phyloP scores from a whole-genome alignment of 2,113 vertebrate species.

The Rhombomys opimus region DNA sequence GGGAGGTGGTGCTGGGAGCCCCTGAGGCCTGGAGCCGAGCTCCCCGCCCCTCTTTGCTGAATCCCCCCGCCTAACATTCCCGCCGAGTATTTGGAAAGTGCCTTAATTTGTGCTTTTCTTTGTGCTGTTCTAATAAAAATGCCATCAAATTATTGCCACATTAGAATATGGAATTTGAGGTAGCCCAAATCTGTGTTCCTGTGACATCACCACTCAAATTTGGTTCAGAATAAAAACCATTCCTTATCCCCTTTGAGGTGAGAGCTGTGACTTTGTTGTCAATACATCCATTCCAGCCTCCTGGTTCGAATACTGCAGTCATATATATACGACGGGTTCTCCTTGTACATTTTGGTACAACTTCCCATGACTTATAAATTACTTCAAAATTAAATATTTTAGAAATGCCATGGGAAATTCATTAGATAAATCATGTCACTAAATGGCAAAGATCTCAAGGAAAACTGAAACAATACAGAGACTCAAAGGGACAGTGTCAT shows the following conservation, averaged over 20 bases:
- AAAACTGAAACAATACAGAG: neutral
- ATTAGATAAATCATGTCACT: neutral
- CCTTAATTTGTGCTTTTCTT: neutral
- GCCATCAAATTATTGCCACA: neutral
- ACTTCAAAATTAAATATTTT: neutral
- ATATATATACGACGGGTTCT: neutral
- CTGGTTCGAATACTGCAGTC: neutral
- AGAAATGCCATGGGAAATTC: neutral
- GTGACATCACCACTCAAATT: neutral
- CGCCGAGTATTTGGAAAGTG: neutral
- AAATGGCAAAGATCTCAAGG: neutral
- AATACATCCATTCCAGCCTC: accelerated
- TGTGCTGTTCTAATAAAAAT: neutral
- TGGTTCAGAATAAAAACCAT: neutral
- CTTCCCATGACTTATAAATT: neutral
- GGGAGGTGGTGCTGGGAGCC: neutral
- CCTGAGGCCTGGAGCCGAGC: neutral
- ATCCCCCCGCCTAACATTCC: neutral
- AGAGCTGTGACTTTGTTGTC: neutral
- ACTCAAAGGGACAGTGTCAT: neutral
- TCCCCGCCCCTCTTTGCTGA: neutral
- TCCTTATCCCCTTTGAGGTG: neutral
- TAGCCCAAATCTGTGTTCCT: neutral
- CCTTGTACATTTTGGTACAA: neutral
- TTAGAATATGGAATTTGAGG: neutral